Base-by-base conservation (phyloP, 2,797 vertebrate species). In the Microcaecilia unicolor region DNA sequence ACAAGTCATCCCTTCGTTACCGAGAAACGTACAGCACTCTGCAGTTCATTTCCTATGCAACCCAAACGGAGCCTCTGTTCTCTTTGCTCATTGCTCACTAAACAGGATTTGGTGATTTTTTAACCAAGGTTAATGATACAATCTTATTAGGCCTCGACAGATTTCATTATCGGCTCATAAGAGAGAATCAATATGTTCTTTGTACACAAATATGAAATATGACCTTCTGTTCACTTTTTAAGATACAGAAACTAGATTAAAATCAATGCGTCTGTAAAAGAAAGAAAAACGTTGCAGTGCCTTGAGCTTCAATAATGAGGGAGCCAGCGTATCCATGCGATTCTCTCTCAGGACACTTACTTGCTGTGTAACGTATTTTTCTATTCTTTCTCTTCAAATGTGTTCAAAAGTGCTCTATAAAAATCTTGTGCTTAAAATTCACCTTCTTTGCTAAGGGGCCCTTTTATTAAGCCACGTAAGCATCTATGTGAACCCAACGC, bases 101-200 rank as follows among this genome's bases (percentile, higher is more conserved):
- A 49, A 42, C 58, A 42, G 40, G 48, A 15, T 17, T 16, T 21
- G 8, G 38, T 50, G 9, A n/a, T n/a, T 44, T 23, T 32, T 38
- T n/a, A n/a, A 18, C 30, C 38, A 60, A 53, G 36, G 30, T 57
- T 66, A 66, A 58, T 48, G 43, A 50, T 41, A 51, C 41, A 31
- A 20, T 52, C 63, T 54, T 34, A 22, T 57, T 66, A 44, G 45
- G 23, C 41, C 73, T 55, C 61, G 63, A 48, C 12, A 46, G 48
- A 64, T 66, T 66, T 60, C 44, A 61, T 51, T 48, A 67, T 60
- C 56, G 50, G 20, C 44, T 63, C 39, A 53, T 55, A 44, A 47
- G 65, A 61, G 17, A 51, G 45, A 67, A 68, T 68, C 70, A 58
- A 65, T 72, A 44, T 37, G 48, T 37, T 56, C 37, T 39, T 46